Percentiles rank a stretch among this genome's conserved stretches.
phyloP scores from a whole-genome alignment of 2,113 vertebrate species.

The Mesoclemmys tuberculata region DNA sequence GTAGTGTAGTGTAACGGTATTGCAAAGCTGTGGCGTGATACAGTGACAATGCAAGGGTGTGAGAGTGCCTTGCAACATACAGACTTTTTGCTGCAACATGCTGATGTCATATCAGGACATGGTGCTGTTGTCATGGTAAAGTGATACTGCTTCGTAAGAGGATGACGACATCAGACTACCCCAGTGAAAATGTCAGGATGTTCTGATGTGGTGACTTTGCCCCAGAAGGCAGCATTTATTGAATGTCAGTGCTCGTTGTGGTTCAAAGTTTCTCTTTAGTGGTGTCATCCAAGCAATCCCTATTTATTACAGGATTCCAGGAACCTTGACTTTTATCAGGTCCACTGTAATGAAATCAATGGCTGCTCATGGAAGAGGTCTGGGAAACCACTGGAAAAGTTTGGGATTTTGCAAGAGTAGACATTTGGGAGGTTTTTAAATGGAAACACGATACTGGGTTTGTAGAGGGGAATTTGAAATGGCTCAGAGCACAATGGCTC shows the following conservation, averaged over 20 bases:
- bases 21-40: not conserved
- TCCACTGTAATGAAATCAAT: not conserved
- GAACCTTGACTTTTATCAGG: not conserved
- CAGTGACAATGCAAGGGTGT: not conserved
- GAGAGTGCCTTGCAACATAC: not conserved
- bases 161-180: not conserved
- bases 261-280: not conserved
- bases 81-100: fast-evolving
- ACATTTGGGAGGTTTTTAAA: conserved; percentile 40
- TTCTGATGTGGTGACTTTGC: not conserved
- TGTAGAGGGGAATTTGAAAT: conserved; percentile 31
- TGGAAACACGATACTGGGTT: not conserved
- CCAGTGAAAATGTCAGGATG: not conserved
- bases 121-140: not conserved
- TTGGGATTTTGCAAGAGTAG: not conserved
- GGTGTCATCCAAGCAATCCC: not conserved
- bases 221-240: not conserved
- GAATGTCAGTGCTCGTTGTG: not conserved
- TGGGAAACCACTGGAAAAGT: not conserved
- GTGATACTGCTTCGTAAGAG: not conserved
- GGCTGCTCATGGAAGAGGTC: not conserved
- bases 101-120: not conserved
- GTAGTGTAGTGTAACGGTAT: not conserved
- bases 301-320: fast-evolving
- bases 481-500: conserved; percentile 41